Conservation (phyloP, 1,140 invertebrate genomes). For the Penaeus japonicus region DNA sequence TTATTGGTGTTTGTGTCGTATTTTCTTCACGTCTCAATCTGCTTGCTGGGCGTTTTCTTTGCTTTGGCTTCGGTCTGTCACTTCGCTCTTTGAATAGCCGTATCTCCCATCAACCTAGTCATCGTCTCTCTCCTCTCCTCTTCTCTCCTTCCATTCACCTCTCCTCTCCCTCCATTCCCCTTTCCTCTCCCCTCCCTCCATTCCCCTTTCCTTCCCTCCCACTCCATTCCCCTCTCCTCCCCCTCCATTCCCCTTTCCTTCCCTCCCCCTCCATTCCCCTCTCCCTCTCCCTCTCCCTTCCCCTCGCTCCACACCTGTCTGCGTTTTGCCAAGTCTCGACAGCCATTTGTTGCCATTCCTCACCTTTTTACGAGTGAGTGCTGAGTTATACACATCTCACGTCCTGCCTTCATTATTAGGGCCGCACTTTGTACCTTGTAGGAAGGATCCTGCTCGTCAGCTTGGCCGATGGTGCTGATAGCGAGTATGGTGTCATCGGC, state of each 20-base stretch:
- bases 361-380: slow-evolving; percentile 26
- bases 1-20: background rate
- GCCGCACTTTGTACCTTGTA: no score
- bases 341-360: slow-evolving; percentile 39
- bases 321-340: background rate
- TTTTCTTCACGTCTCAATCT: background rate
- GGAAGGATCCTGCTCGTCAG: no score
- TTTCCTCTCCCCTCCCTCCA: background rate
- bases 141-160: background rate
- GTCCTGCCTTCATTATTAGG: background rate
- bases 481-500: background rate
- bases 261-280: background rate
- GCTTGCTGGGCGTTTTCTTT: background rate
- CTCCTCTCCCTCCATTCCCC: background rate
- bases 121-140: background rate
- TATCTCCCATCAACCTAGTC: no score
- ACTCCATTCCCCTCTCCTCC: background rate
- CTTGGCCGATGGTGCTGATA: background rate
- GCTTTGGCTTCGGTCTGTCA: no score
- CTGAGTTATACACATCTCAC: slow-evolving; percentile 7
- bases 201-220: no score
- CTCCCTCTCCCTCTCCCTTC: background rate
- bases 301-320: slow-evolving; percentile 22
- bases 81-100: no score
- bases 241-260: background rate